These are phyloP conservation scores for Yoshiicerus persimilis DNA, from an alignment of 1,140 invertebrate species.

Conservation along the genomic window DNA sequence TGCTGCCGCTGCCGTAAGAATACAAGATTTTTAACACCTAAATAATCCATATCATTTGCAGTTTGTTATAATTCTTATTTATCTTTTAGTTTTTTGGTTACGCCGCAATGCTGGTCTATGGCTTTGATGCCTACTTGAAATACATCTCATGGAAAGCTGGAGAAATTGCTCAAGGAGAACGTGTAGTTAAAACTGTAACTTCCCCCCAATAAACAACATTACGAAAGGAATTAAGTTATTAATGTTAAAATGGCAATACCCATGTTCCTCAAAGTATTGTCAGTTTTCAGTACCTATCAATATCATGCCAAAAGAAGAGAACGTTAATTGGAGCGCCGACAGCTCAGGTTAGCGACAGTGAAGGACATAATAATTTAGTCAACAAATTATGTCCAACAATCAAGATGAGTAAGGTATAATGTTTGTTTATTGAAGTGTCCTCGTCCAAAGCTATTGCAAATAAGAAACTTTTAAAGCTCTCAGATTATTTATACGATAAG, in stretches of 20 bases:
- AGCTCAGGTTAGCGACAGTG: neutral
- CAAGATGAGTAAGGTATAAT: neutral
- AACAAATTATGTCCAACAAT: neutral
- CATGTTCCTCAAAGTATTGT: neutral
- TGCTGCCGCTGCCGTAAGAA: slow-evolving; percentile 68
- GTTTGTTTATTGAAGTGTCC: neutral
- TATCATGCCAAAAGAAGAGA: neutral
- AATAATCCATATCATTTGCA: neutral
- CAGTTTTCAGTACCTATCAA: slow-evolving; percentile 6
- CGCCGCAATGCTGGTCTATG: slow-evolving; percentile 72
- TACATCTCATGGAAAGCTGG: slow-evolving; percentile 65
- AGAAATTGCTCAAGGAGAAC: slow-evolving; percentile 71
- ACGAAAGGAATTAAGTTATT: neutral
- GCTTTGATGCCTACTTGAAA: slow-evolving; percentile 74
- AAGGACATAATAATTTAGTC: neutral
- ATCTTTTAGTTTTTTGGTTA: slow-evolving; percentile 76
- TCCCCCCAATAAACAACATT: neutral
- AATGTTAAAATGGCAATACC: neutral
- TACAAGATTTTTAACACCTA: neutral
- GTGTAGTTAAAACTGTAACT: slow-evolving; percentile 65
- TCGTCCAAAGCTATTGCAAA: neutral
- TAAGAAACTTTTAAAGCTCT: neutral
- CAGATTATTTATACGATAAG: neutral
- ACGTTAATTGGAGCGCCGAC: neutral
- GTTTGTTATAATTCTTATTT: neutral